Percentiles rank a stretch among this genome's conserved stretches.
Conservation (phyloP, 2,797 vertebrate species). For the Ceryle rudis region DNA sequence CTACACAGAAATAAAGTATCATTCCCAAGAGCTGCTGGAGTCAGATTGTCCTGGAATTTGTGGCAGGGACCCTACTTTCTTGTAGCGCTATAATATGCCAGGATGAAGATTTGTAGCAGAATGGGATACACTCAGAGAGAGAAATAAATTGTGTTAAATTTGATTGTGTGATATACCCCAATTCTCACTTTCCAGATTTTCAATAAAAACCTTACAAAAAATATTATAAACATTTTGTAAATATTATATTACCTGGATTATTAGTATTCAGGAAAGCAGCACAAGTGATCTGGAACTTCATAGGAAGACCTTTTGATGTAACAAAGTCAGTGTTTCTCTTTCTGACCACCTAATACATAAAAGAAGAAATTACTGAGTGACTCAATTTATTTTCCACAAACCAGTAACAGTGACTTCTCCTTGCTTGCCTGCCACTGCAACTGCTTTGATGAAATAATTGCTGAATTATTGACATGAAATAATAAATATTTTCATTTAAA, state of each 20-base stretch:
- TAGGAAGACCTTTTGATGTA: background rate
- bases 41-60: background rate
- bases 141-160: background rate
- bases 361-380: background rate
- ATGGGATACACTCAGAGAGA: background rate
- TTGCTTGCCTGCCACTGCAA: constrained; percentile 8
- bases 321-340: background rate
- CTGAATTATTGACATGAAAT: constrained; percentile 36
- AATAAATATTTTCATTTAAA: constrained; percentile 33
- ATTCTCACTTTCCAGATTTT: background rate
- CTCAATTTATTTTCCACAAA: background rate
- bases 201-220: background rate
- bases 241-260: background rate
- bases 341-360: background rate
- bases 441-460: constrained; percentile 30
- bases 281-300: background rate
- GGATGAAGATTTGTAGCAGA: background rate
- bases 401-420: background rate
- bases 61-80: background rate
- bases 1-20: background rate
- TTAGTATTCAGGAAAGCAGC: background rate
- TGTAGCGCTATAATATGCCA: background rate
- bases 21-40: background rate
- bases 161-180: background rate
- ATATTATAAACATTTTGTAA: background rate